phyloP scores from a whole-genome alignment of 2,113 vertebrate species.

The Periophthalmus modestus region DNA sequence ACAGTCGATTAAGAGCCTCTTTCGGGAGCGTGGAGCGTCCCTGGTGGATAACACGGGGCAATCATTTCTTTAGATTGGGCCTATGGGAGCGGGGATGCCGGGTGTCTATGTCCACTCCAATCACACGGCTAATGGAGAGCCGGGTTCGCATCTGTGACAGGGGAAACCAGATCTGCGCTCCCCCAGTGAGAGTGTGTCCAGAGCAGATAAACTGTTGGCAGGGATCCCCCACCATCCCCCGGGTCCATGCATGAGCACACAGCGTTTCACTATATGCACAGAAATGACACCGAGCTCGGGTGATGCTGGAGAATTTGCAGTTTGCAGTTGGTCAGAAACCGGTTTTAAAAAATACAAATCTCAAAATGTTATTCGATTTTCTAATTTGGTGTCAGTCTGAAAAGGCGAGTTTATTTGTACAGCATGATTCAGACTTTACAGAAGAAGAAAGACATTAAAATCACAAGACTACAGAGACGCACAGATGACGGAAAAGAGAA shows the following conservation, averaged over 20 bases:
- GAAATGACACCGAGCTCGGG: not conserved
- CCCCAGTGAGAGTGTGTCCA: slow-evolving; percentile 40
- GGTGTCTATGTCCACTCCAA: slow-evolving; percentile 79
- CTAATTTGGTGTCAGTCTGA: not conserved
- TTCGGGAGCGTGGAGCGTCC: slow-evolving; percentile 50
- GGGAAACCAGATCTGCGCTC: slow-evolving; percentile 69
- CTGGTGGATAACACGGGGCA: slow-evolving; percentile 54
- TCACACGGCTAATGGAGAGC: slow-evolving; percentile 91
- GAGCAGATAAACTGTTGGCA: slow-evolving; percentile 75
- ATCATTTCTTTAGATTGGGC: slow-evolving; percentile 73
- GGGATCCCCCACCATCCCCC: slow-evolving; percentile 80
- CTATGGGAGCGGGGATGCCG: slow-evolving; percentile 66
- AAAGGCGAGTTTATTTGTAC: too few relatives aligned
- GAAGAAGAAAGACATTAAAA: too few relatives aligned
- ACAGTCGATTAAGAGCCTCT: slow-evolving; percentile 65
- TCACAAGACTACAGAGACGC: too few relatives aligned
- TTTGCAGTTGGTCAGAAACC: not conserved
- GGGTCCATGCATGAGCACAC: slow-evolving; percentile 39
- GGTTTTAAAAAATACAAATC: not conserved
- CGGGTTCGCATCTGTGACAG: slow-evolving; percentile 78
- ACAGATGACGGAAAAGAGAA: too few relatives aligned
- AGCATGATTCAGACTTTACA: too few relatives aligned
- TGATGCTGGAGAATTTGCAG: not conserved
- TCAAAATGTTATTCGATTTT: not conserved
- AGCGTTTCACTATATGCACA: slow-evolving; percentile 10